phyloP scores from a whole-genome alignment of 2,888 invertebrate species.

The Rhynchonema sp. region DNA sequence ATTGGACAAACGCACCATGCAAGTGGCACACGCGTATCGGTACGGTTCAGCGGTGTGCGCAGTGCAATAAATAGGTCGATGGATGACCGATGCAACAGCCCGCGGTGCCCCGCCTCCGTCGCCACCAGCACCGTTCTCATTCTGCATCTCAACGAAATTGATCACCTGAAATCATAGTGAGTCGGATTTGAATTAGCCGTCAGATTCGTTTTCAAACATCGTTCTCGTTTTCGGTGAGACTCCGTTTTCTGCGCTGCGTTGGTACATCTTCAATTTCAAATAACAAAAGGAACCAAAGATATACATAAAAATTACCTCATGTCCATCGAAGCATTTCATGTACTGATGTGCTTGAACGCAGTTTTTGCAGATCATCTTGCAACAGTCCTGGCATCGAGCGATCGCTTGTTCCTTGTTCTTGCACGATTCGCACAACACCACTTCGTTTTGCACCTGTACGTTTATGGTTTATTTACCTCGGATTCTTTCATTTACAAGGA shows the following conservation, averaged over 20 bases:
- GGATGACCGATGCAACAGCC: constrained; percentile 39
- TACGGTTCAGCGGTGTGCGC: constrained; percentile 60
- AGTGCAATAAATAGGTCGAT: constrained; percentile 67
- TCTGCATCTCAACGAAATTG: neutral
- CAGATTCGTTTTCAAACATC: no score
- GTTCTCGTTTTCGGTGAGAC: no score
- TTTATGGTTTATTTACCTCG: no score
- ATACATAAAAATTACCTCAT: no score
- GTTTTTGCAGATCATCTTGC: constrained; percentile 73
- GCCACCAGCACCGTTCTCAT: neutral
- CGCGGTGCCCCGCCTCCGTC: neutral
- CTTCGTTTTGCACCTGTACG: constrained; percentile 34
- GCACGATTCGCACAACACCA: constrained; percentile 66
- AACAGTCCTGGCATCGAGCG: constrained; percentile 74
- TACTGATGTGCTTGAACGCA: constrained; percentile 87
- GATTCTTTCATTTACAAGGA: no score
- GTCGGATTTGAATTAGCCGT: no score
- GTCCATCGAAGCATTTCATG: constrained; percentile 90
- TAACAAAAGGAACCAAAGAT: no score
- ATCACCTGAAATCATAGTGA: neutral
- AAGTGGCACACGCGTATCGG: constrained; percentile 68
- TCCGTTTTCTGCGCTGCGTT: no score
- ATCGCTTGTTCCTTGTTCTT: constrained; percentile 83
- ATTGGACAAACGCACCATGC: no score
- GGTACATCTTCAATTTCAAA: no score